Percentiles rank a stretch among this genome's conserved stretches.
Conservation (phyloP, 35 echinoderm and acorn worm genomes). For the Apostichopus japonicus region DNA sequence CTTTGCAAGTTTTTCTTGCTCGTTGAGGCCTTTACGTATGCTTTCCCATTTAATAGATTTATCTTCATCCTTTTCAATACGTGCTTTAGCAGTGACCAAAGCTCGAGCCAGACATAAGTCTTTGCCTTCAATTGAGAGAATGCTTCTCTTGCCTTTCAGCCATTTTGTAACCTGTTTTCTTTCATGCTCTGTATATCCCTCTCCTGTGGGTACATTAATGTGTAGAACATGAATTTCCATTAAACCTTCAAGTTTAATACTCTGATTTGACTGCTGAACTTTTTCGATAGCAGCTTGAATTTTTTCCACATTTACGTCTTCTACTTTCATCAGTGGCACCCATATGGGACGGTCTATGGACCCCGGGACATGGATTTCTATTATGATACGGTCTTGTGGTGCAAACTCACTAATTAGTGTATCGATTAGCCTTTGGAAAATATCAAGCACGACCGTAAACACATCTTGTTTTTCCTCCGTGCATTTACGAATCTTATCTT, state of each 20-base stretch:
- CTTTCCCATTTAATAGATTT: background rate
- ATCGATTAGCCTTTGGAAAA: background rate
- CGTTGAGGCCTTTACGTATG: conserved; percentile 28
- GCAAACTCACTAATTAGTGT: background rate
- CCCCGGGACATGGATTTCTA: conserved; percentile 12
- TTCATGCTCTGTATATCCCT: background rate
- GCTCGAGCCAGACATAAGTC: conserved; percentile 44
- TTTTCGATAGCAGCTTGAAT: conserved; percentile 12
- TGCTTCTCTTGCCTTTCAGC: conserved; percentile 16
- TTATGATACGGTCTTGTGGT: background rate
- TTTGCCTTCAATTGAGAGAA: conserved; percentile 28
- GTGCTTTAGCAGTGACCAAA: conserved; percentile 47
- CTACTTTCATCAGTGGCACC: conserved; percentile 21
- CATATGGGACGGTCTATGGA: conserved; percentile 11
- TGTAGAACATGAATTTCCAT: conserved; percentile 28
- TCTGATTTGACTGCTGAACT: conserved; percentile 43
- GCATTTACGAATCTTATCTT: background rate
- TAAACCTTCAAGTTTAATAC: conserved; percentile 1
- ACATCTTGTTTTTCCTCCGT: background rate
- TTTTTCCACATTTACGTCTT: background rate
- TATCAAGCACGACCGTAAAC: background rate
- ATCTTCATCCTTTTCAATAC: background rate
- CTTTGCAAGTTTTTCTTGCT: conserved; percentile 11
- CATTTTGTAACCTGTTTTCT: conserved; percentile 5
- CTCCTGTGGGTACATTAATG: conserved; percentile 24